Evolutionary conservation across 2,888 invertebrate genomes (phyloP), one percentile per base, ranked within the genome.

Genomic region (Thereva nobilitata): DNA sequence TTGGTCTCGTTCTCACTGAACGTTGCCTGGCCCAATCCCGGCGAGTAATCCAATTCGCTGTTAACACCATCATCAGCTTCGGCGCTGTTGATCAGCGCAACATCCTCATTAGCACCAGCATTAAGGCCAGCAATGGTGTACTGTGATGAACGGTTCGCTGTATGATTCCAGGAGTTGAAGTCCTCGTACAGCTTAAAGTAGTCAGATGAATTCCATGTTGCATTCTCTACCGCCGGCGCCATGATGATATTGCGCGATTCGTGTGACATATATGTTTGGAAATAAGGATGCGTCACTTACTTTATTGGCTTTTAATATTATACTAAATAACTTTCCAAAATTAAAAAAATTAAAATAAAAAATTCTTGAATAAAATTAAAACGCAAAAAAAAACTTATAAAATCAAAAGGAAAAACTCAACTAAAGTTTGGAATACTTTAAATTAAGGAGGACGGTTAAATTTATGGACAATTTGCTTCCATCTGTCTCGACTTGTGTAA

Each of bases 111-210:
- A 35, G 37, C 40, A 59, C 47, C 49, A 10, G 37, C 23, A 66
- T 77, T 75, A 66, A 75, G 68, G 10, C 56, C 69, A 53, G n/a
- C 37, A 63, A 49, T 54, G 44, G 67, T 69, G 56, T 66, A 53
- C 63, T 70, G 69, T 49, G 70, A 50, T 23, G 71, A 67, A 55
- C 68, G 67, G 66, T 67, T 67, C 34, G 23, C 23, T 23, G 70
- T 72, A 67, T 71, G 70, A 61, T 72, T 72, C 70, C 69, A 70
- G 5, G 64, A 49, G 12, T 40, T 68, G 12, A 70, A 57, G 50
- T 72, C 72, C 42, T 73, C 72, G 52, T 72, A 73, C n/a, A 73
- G 66, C 68, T 71, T 71, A 64, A 73, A 73, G 67, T 71, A 73
- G 57, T 74, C 73, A 38, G 71, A 70, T 49, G 71, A 67, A 64